A percentile compares a stretch with the other conserved stretches of the same genome.
These are phyloP conservation scores for Chinchilla lanigera DNA, from an alignment of 2,113 vertebrate species.

Conservation along the genomic window DNA sequence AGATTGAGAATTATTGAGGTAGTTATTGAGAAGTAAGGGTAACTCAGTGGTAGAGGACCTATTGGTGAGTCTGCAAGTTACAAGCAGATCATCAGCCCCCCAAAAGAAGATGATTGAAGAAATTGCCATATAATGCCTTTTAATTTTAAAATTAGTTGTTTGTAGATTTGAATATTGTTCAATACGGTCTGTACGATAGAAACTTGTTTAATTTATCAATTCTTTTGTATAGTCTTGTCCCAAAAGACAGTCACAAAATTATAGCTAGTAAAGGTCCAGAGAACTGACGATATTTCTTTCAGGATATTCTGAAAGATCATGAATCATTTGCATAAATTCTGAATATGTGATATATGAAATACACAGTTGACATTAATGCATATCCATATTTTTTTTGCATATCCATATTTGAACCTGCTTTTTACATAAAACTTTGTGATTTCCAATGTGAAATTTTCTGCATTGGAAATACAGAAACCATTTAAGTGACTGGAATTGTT, in stretches of 20 bases:
- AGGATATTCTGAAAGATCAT: slow-evolving; percentile 30
- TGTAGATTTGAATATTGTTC: neutral
- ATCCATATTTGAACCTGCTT: slow-evolving; percentile 7
- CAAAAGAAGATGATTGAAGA: neutral
- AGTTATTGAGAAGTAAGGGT: neutral
- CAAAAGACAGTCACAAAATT: neutral
- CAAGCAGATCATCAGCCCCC: no score
- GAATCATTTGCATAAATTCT: neutral
- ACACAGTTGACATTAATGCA: neutral
- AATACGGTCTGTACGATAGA: neutral
- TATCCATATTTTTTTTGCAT: neutral
- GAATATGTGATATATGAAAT: neutral
- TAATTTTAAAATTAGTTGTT: neutral
- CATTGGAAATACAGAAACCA: slow-evolving; percentile 28
- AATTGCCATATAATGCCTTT: neutral
- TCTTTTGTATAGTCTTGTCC: neutral
- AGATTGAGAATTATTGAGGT: neutral
- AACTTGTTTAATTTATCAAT: neutral
- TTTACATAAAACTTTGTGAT: slow-evolving; percentile 35
- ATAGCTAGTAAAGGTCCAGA: neutral
- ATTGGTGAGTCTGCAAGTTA: neutral
- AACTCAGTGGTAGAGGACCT: neutral
- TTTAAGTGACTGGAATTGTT: neutral
- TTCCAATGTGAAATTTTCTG: neutral
- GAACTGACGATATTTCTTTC: neutral